Evolutionary conservation across 2,113 vertebrate species (phyloP).

Genomic region (Ursus arctos): DNA sequence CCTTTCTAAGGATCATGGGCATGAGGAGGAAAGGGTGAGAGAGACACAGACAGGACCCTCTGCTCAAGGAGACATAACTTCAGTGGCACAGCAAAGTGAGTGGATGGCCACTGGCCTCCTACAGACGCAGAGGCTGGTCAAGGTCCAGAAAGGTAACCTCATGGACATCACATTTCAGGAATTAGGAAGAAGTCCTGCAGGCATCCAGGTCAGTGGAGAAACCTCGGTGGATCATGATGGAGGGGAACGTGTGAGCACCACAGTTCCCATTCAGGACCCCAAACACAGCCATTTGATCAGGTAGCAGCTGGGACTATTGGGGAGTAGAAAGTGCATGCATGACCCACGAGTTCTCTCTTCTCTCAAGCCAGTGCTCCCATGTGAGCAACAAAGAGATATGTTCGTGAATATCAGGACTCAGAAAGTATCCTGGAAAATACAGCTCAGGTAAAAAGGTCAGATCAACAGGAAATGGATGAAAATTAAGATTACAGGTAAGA

Average conservation of each 20-base stretch:
- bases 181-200: no score
- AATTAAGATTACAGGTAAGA: neutral
- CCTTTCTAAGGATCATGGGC: neutral
- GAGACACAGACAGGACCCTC: accelerated
- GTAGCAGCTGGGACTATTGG: neutral
- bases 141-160: accelerated
- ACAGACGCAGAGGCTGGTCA: accelerated
- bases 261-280: neutral
- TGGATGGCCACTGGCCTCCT: accelerated
- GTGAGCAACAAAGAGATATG: neutral
- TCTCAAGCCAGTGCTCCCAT: neutral
- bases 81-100: neutral
- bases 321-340: no score
- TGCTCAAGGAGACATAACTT: accelerated
- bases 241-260: accelerated
- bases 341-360: neutral
- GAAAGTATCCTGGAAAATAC: neutral
- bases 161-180: neutral
- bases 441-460: neutral
- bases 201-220: no score
- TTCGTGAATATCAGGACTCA: no score
- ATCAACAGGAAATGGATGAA: neutral
- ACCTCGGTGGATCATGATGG: accelerated
- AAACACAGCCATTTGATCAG: accelerated
- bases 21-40: accelerated